Conservation (phyloP, 2,888 invertebrate species). For the Pseudanteris insignis region DNA sequence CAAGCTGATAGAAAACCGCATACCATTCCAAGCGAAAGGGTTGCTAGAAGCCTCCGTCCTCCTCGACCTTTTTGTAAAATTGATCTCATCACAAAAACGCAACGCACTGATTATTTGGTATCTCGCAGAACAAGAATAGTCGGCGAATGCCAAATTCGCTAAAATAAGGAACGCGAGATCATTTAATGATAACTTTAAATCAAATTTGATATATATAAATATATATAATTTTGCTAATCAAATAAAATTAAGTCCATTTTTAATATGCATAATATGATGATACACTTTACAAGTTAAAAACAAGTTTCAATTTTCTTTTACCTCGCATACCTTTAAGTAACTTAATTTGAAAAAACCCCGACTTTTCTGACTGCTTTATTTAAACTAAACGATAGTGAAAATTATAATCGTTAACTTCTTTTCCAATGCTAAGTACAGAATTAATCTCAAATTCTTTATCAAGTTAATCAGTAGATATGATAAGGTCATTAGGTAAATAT, state of each 20-base stretch:
- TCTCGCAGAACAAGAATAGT: slow-evolving; percentile 11
- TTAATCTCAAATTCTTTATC: no score
- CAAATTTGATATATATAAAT: not conserved
- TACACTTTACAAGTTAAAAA: no score
- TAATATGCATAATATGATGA: no score
- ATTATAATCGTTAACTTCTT: no score
- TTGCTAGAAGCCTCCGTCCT: slow-evolving; percentile 76
- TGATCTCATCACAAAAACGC: slow-evolving; percentile 28
- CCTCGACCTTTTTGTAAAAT: slow-evolving; percentile 50
- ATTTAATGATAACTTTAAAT: not conserved
- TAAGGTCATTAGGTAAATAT: no score
- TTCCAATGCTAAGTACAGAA: no score
- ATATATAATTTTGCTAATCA: no score
- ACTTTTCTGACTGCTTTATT: no score
- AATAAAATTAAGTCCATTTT: no score
- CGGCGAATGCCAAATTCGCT: slow-evolving; percentile 15
- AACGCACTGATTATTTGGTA: slow-evolving; percentile 11
- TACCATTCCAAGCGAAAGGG: slow-evolving; percentile 76
- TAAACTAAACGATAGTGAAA: no score
- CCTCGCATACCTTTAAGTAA: slow-evolving; percentile 9
- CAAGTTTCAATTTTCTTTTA: no score
- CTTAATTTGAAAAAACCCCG: slow-evolving; percentile 4
- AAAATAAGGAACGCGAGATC: slow-evolving; percentile 17
- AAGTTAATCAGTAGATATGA: no score
- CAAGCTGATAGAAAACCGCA: slow-evolving; percentile 83